Conservation (phyloP, 92 coral and sea anemone species). For the Nematostella vectensis region DNA sequence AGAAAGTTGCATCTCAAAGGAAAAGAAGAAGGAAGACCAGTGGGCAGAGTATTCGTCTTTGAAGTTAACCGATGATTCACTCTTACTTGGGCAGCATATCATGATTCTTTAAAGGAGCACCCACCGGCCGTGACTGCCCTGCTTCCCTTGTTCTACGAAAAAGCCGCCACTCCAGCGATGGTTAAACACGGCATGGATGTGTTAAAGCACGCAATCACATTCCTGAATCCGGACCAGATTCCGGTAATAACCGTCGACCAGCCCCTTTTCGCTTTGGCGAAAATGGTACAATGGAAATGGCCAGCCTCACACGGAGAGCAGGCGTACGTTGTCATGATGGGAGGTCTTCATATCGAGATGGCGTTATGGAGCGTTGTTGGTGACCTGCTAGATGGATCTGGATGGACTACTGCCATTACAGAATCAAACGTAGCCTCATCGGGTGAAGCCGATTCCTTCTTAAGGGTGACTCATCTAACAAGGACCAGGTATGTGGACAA, state of each 20-base stretch:
- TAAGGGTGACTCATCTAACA: conserved; percentile 36
- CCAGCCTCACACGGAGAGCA: conserved; percentile 35
- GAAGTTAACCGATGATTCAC: conserved; percentile 6
- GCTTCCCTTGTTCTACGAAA: conserved; percentile 42
- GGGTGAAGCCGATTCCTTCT: conserved; percentile 46
- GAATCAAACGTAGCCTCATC: conserved; percentile 36
- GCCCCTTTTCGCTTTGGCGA: conserved; percentile 47
- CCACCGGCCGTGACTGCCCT: conserved; percentile 28
- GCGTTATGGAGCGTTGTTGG: conserved; percentile 47
- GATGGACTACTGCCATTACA: conserved; percentile 39
- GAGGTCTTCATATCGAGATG: conserved; percentile 29
- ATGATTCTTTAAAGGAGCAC: neutral
- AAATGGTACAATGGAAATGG: conserved; percentile 44
- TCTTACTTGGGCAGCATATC: conserved; percentile 12
- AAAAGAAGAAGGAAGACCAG: conserved; percentile 28
- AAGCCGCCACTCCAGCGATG: conserved; percentile 48
- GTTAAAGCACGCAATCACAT: conserved; percentile 5
- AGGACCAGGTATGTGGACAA: too few relatives aligned
- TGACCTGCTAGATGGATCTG: conserved; percentile 35
- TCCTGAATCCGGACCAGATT: conserved; percentile 43
- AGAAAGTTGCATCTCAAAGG: conserved; percentile 14
- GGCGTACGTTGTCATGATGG: conserved; percentile 23
- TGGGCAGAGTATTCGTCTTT: conserved; percentile 35
- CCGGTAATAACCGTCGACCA: conserved; percentile 31
- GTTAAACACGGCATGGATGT: conserved; percentile 43